A percentile compares a stretch with the other conserved stretches of the same genome.
Evolutionary conservation across 2,888 invertebrate species (phyloP).

Genomic region (Meteorus cinctellus): DNA sequence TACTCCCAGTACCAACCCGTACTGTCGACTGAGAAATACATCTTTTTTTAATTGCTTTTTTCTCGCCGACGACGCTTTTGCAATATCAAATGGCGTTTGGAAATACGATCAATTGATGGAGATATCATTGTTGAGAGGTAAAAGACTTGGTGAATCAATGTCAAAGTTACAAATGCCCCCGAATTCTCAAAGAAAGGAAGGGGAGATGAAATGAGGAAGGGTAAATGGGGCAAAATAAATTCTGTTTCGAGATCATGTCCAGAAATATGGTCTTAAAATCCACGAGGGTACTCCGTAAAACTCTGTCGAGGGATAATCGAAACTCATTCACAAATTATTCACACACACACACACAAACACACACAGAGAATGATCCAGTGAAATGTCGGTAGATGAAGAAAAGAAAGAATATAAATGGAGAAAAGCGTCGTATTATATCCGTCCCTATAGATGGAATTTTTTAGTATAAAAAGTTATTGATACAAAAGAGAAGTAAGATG

Average conservation of each 20-base stretch:
- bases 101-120: constrained; percentile 35
- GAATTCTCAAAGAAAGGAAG: neutral
- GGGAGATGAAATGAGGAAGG: constrained; percentile 23
- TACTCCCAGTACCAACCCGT: constrained; percentile 28
- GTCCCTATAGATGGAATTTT: constrained; percentile 70
- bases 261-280: neutral
- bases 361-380: neutral
- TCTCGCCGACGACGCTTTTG: constrained; percentile 20
- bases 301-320: neutral
- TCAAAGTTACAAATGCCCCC: constrained; percentile 12
- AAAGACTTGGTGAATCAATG: constrained; percentile 36
- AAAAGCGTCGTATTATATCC: constrained; percentile 69
- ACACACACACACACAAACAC: neutral
- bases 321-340: neutral
- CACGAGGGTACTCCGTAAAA: neutral
- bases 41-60: constrained; percentile 2
- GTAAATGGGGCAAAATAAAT: neutral
- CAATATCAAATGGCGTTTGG: constrained; percentile 50
- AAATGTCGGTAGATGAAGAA: constrained; percentile 5
- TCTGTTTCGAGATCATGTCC: neutral
- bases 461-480: constrained; percentile 48
- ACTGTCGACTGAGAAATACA: constrained; percentile 31
- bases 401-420: constrained; percentile 19
- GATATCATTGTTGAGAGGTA: constrained; percentile 21
- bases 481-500: constrained; percentile 35